Conservation (phyloP, 2,113 vertebrate genomes). For the Oncorhynchus keta region DNA sequence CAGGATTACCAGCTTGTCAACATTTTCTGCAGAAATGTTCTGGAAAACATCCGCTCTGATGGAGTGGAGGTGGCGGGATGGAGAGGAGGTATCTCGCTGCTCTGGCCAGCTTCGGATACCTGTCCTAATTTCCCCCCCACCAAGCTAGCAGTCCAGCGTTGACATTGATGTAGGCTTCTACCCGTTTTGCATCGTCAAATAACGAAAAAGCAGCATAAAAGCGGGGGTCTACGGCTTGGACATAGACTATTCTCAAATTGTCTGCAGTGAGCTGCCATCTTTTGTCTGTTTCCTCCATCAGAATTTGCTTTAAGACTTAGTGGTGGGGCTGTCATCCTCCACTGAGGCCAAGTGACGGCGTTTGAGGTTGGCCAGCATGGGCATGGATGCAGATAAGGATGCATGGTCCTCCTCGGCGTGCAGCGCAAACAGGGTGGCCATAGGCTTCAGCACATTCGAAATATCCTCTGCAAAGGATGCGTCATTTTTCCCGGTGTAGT, state of each 20-base stretch:
- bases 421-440: slow-evolving; percentile 8
- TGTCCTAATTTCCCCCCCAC: background rate
- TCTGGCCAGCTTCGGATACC: background rate
- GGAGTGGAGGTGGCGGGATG: too few species aligned
- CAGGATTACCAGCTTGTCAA: too few species aligned
- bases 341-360: background rate
- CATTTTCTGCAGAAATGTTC: too few species aligned
- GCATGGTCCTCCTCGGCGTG: background rate
- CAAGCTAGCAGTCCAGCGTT: slow-evolving; percentile 1
- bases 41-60: too few species aligned
- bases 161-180: background rate
- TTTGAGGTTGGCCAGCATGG: slow-evolving; percentile 14
- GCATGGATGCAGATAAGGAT: slow-evolving; percentile 12
- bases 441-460: slow-evolving; percentile 10
- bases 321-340: background rate
- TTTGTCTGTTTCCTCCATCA: background rate
- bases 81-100: too few species aligned
- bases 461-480: background rate
- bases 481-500: background rate
- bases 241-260: slow-evolving; percentile 6
- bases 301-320: slow-evolving; percentile 2
- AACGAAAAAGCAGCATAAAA: background rate
- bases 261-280: slow-evolving; percentile 2
- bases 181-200: background rate
- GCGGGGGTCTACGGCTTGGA: slow-evolving; percentile 6